Evolutionary conservation across 2,888 invertebrate genomes (phyloP).

Genomic region (Calephelis perditalis): DNA sequence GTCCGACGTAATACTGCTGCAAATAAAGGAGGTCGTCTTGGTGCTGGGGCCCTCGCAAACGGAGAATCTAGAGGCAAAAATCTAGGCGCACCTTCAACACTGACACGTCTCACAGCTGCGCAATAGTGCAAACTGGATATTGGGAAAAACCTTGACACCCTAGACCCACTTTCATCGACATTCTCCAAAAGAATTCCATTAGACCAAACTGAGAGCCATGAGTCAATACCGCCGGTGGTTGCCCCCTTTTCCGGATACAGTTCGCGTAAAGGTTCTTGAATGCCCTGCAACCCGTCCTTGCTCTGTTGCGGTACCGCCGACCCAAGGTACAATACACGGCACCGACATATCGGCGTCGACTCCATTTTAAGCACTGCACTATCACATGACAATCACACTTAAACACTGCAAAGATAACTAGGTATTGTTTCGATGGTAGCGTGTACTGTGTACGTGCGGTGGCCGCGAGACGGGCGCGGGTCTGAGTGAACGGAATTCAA

Average conservation of each 20-base stretch:
- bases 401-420: slow-evolving; percentile 45
- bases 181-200: slow-evolving; percentile 97
- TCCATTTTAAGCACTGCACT: slow-evolving; percentile 77
- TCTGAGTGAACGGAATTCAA: slow-evolving; percentile 75
- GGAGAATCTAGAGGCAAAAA: slow-evolving; percentile 98
- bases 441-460: slow-evolving; percentile 55
- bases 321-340: slow-evolving; percentile 97
- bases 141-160: slow-evolving; percentile 96
- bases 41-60: slow-evolving; percentile 94
- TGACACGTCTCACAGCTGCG: slow-evolving; percentile 94
- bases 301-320: slow-evolving; percentile 97
- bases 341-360: slow-evolving; percentile 96
- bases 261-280: slow-evolving; percentile 97
- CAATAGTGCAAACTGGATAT: slow-evolving; percentile 97
- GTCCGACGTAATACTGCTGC: slow-evolving; percentile 97
- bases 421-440: slow-evolving; percentile 35
- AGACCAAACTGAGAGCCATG: slow-evolving; percentile 98
- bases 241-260: slow-evolving; percentile 97
- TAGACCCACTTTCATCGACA: slow-evolving; percentile 95
- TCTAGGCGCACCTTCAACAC: slow-evolving; percentile 85
- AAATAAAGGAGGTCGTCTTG: slow-evolving; percentile 96
- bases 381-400: slow-evolving; percentile 66
- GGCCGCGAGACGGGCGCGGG: slow-evolving; percentile 68
- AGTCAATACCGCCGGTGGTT: slow-evolving; percentile 93
- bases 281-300: slow-evolving; percentile 97